phyloP scores from a whole-genome alignment of 2,797 vertebrate species.

The Craterocephalus amniculus region DNA sequence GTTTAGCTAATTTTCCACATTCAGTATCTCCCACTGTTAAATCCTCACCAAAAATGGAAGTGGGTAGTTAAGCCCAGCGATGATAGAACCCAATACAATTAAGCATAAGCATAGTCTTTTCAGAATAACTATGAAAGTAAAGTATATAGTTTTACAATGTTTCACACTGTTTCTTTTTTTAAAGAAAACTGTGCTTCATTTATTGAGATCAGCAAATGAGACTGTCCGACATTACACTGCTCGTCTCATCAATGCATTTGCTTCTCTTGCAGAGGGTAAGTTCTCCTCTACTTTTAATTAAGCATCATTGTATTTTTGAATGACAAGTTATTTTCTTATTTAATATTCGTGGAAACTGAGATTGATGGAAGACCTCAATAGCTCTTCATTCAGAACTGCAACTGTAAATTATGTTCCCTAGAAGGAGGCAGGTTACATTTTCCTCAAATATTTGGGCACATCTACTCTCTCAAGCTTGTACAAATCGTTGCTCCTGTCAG shows the following conservation, averaged over 20 bases:
- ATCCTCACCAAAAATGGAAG: background rate
- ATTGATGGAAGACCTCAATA: conserved; percentile 13
- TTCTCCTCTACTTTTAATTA: conserved; percentile 12
- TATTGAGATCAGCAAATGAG: conserved; percentile 88
- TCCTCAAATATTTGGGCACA: background rate
- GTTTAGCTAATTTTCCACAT: background rate
- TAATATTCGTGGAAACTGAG: conserved; percentile 15
- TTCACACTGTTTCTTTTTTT: conserved; percentile 26
- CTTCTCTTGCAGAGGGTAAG: conserved; percentile 93
- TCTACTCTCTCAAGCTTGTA: background rate
- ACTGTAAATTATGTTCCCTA: conserved; percentile 20
- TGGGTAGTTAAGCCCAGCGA: background rate
- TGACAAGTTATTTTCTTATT: conserved; percentile 19
- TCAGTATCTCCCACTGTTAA: background rate
- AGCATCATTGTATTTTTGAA: conserved; percentile 27
- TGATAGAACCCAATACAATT: no score
- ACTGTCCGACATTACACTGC: conserved; percentile 91
- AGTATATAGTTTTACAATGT: background rate
- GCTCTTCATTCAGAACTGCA: conserved; percentile 16
- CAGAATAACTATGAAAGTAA: background rate
- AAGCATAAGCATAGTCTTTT: no score
- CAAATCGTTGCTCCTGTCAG: background rate
- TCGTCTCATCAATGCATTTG: conserved; percentile 91
- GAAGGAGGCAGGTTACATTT: background rate
- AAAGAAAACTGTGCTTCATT: conserved; percentile 86